Evolutionary conservation across 92 coral and sea anemone species (phyloP).

Genomic region (Chrysogorgia sp.): DNA sequence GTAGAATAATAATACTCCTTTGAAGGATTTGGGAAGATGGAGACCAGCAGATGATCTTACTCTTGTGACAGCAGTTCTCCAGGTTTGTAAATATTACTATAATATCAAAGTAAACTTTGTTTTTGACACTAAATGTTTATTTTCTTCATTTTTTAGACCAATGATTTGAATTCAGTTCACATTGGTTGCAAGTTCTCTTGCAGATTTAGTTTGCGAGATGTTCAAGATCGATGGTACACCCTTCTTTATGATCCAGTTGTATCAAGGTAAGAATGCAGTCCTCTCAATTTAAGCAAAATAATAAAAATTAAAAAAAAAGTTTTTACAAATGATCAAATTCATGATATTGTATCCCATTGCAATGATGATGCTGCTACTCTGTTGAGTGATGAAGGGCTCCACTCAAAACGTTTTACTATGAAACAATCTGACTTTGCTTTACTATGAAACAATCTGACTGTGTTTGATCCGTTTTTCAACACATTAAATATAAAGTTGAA

Average conservation of each 20-base stretch:
- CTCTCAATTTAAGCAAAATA: too few species aligned
- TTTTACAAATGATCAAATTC: too few species aligned
- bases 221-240: slow-evolving; percentile 94
- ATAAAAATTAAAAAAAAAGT: too few species aligned
- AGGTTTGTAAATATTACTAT: slow-evolving; percentile 53
- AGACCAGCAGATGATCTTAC: slow-evolving; percentile 97
- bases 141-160: slow-evolving; percentile 69
- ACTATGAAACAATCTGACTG: too few species aligned
- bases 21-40: slow-evolving; percentile 98
- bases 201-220: slow-evolving; percentile 82
- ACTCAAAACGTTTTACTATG: too few species aligned
- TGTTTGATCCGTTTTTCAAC: too few species aligned
- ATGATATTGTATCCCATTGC: too few species aligned
- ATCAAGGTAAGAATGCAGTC: slow-evolving; percentile 88
- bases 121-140: neutral
- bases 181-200: slow-evolving; percentile 95
- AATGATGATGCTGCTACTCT: too few species aligned
- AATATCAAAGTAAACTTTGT: neutral
- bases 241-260: slow-evolving; percentile 95
- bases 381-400: too few species aligned
- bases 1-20: slow-evolving; percentile 76
- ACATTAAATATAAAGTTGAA: too few species aligned
- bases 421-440: too few species aligned
- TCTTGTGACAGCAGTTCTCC: slow-evolving; percentile 90
- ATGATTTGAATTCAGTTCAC: slow-evolving; percentile 88